These are phyloP conservation scores for Sylvilagus floridanus DNA, from an alignment of 2,797 vertebrate genomes.

Conservation along the genomic window DNA sequence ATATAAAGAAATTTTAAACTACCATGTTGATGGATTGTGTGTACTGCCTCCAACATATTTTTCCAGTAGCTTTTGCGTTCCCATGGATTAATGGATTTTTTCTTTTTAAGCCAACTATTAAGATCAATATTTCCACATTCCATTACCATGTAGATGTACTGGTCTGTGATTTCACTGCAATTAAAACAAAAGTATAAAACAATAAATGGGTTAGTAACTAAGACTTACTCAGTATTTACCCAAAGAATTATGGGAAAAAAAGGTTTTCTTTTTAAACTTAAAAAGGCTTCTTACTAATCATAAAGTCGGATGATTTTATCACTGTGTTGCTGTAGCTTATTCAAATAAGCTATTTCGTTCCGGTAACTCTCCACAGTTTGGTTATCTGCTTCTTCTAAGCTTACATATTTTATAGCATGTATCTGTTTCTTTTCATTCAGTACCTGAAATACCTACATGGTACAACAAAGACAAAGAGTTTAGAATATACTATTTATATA, in stretches of 20 bases:
- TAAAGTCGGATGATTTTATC: conserved; percentile 98
- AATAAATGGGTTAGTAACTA: conserved; percentile 21
- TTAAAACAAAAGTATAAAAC: conserved; percentile 67
- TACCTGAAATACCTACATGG: conserved; percentile 95
- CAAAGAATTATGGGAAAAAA: conserved; percentile 35
- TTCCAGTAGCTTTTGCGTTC: conserved; percentile 99
- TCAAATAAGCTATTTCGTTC: conserved; percentile 98
- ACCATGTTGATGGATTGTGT: conserved; percentile 98
- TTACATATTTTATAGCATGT: conserved; percentile 96
- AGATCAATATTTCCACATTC: conserved; percentile 98
- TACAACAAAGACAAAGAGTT: conserved; percentile 59
- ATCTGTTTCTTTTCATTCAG: conserved; percentile 96
- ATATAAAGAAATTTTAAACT: conserved; percentile 63
- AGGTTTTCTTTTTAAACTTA: conserved; percentile 34
- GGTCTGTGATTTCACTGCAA: conserved; percentile 95
- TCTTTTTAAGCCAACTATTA: conserved; percentile 97
- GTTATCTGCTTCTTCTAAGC: conserved; percentile 95
- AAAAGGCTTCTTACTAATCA: conserved; percentile 92
- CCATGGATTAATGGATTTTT: conserved; percentile 93
- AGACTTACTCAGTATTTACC: conserved; percentile 42
- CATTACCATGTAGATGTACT: conserved; percentile 98
- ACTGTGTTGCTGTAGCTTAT: conserved; percentile 95
- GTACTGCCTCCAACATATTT: conserved; percentile 98
- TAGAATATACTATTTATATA: not conserved
- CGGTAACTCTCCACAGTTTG: conserved; percentile 96